A percentile compares a stretch with the other conserved stretches of the same genome.
Conservation (phyloP, 2,113 vertebrate genomes). For the Aptenodytes forsteri region DNA sequence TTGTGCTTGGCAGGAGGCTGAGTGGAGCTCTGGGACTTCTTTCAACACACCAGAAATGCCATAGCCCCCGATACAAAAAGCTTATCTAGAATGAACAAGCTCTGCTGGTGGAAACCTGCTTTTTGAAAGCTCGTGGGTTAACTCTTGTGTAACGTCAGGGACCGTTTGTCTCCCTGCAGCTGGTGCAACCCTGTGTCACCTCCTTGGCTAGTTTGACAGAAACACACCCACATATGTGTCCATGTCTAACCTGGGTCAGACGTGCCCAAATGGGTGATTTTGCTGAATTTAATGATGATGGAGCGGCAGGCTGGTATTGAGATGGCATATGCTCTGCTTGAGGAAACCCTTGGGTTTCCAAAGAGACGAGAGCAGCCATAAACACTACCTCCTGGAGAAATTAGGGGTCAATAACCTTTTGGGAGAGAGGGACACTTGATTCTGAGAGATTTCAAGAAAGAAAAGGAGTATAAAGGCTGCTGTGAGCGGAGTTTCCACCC, state of each 20-base stretch:
- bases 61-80: background rate
- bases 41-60: background rate
- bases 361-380: background rate
- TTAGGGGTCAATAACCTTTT: background rate
- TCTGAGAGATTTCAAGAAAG: background rate
- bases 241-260: background rate
- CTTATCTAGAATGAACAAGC: background rate
- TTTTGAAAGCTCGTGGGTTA: background rate
- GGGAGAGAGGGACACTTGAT: background rate
- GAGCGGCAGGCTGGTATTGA: background rate
- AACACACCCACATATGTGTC: fast-evolving
- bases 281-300: background rate
- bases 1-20: background rate
- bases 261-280: background rate
- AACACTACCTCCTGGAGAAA: background rate
- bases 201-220: background rate
- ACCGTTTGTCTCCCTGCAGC: background rate
- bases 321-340: background rate
- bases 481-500: background rate
- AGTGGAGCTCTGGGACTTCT: background rate
- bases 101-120: background rate
- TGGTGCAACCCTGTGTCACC: background rate
- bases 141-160: background rate
- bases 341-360: background rate
- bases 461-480: background rate